Evolutionary conservation across 2,113 vertebrate species (phyloP).

Genomic region (Apistogramma diplotaenia): DNA sequence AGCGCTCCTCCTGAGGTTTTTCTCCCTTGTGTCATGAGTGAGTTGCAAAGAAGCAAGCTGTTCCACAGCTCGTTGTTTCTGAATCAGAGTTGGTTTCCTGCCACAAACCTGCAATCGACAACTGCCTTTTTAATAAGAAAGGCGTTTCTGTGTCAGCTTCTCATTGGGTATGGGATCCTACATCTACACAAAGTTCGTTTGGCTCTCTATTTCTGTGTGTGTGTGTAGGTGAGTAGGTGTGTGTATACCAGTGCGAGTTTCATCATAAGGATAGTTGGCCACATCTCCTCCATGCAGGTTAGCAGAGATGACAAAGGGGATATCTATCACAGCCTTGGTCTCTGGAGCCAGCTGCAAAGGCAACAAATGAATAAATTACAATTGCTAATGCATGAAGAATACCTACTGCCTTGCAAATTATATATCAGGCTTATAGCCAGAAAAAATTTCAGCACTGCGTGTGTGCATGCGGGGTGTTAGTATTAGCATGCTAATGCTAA

Average conservation of each 20-base stretch:
- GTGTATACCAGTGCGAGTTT: constrained; percentile 89
- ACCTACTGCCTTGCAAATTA: neutral
- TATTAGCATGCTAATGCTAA: too few species aligned
- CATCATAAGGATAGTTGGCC: constrained; percentile 97
- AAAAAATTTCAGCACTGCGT: too few species aligned
- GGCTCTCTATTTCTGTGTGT: too few species aligned
- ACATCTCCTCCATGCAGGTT: constrained; percentile 98
- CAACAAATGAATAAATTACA: neutral
- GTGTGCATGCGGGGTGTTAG: too few species aligned
- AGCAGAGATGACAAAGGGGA: constrained; percentile 95
- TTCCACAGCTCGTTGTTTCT: neutral
- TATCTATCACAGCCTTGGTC: constrained; percentile 94
- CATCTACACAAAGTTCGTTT: too few species aligned
- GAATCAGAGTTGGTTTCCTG: neutral
- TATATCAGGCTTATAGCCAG: too few species aligned
- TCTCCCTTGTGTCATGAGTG: neutral
- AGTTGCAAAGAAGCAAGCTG: neutral
- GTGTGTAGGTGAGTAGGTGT: too few species aligned
- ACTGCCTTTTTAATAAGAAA: too few species aligned
- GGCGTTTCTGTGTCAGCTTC: too few species aligned
- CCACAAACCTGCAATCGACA: neutral
- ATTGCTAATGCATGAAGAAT: neutral
- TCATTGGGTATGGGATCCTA: too few species aligned
- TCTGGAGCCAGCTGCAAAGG: constrained; percentile 89
- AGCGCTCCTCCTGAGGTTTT: neutral